Conservation (phyloP, 1,140 invertebrate species). For the Melitaea cinxia region DNA sequence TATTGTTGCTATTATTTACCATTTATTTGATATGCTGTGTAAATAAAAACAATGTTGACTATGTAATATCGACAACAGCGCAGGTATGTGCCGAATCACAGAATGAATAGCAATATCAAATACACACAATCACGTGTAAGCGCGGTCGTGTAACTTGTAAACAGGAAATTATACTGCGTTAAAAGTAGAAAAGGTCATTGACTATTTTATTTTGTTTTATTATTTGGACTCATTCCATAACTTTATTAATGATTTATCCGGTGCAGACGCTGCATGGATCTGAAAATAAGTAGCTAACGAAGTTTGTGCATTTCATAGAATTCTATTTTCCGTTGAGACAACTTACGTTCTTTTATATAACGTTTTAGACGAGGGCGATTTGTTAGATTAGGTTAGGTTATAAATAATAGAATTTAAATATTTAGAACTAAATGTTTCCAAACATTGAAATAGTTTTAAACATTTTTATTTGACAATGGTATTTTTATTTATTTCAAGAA, state of each 20-base stretch:
- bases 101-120: constrained; percentile 42
- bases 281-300: background rate
- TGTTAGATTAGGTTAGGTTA: no score
- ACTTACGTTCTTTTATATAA: background rate
- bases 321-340: background rate
- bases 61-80: constrained; percentile 11
- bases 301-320: background rate
- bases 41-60: background rate
- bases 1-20: no score
- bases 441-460: no score
- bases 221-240: no score
- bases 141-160: constrained; percentile 41
- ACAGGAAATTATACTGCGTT: constrained; percentile 44
- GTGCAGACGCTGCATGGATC: background rate
- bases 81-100: constrained; percentile 39
- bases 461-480: no score
- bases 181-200: constrained; percentile 39
- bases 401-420: no score
- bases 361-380: background rate
- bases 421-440: no score
- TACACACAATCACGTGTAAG: constrained; percentile 35
- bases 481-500: no score
- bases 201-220: constrained; percentile 30
- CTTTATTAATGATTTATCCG: background rate
- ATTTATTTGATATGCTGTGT: no score